Evolutionary conservation across 1,140 invertebrate species (phyloP), one percentile per base, ranked within the genome.

Genomic region (Papilio polytes): DNA sequence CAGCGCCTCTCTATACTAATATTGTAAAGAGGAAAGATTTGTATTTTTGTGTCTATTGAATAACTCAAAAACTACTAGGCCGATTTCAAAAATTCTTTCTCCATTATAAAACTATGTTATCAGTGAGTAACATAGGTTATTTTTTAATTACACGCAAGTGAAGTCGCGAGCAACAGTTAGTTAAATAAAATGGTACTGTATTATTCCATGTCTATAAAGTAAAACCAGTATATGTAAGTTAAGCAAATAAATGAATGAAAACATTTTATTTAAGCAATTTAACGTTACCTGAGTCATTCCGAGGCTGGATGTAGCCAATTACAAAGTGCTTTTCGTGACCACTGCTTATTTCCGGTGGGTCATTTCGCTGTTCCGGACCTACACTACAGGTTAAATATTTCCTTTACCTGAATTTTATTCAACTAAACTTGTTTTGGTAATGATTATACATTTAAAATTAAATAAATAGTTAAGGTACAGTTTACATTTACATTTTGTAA

Each of bases 321-420:
- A 70, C 26, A 36, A 70, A 70, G 26, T 70, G 12, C 20, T 63
- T 70, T 36, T 70, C 26, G 13, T 10, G 26, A 13, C 63, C 26
- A 70, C 12, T 70, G 63, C 63, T 70, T 70, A 70, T 70, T 70
- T 70, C 63, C 63, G 63, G 63, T 31, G 26, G 63, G 63, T 70
- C 26, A 70, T 31, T 70, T 15, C 63, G 13, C 26, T 36, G 63
- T 70, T 70, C 63, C 63, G 63, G 63, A 70, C 26, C 26, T 70
- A 36, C 26, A 70, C 63, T 70, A 70, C 63, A 70, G 63, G 36
- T 70, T 70, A 31, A 31, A 18, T 70, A 36, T 70, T 70, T 31
- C 63, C 63, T 22, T 48, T 66, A 22, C 56, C 9, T 22, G 10
- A 70, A 31, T 70, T 66, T 66, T 70, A 36, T 70, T 70, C 15